A percentile compares a stretch with the other conserved stretches of the same genome.
These are phyloP conservation scores for Neria commutata DNA, from an alignment of 2,888 invertebrate species.

Conservation along the genomic window DNA sequence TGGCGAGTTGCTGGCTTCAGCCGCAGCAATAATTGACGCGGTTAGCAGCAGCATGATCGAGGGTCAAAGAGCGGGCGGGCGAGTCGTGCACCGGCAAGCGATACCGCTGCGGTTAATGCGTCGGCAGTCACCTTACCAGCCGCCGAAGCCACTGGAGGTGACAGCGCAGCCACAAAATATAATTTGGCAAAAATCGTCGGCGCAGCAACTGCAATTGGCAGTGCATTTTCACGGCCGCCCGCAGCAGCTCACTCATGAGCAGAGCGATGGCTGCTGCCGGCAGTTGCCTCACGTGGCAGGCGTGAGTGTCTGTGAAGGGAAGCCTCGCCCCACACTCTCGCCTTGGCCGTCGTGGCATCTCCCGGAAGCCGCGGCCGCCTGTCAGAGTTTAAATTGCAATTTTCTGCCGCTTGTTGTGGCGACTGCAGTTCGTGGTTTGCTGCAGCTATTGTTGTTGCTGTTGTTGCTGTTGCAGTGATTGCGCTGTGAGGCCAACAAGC, in stretches of 20 bases:
- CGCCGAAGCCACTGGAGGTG: background rate
- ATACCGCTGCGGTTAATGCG: background rate
- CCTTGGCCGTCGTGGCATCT: background rate
- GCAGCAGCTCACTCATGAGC: background rate
- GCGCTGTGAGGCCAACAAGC: background rate
- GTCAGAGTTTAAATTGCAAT: background rate
- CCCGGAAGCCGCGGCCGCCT: constrained; percentile 3
- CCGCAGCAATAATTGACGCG: background rate
- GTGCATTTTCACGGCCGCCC: background rate
- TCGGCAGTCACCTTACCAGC: background rate
- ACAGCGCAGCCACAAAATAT: constrained; percentile 3
- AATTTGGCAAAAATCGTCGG: constrained; percentile 14
- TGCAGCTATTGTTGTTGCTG: constrained; percentile 14
- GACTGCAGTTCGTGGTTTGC: background rate
- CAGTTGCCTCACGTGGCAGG: too few species aligned
- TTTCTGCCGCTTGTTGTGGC: background rate
- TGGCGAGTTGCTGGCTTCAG: too few species aligned
- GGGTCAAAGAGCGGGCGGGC: too few species aligned
- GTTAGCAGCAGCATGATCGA: background rate
- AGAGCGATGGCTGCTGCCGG: background rate
- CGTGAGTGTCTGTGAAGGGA: background rate
- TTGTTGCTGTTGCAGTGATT: constrained; percentile 13
- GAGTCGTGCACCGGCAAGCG: background rate
- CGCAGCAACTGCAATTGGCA: constrained; percentile 3
- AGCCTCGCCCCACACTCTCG: background rate